Evolutionary conservation across 2,888 invertebrate genomes (phyloP), one percentile per base, ranked within the genome.

Genomic region (Watsonalla binaria): DNA sequence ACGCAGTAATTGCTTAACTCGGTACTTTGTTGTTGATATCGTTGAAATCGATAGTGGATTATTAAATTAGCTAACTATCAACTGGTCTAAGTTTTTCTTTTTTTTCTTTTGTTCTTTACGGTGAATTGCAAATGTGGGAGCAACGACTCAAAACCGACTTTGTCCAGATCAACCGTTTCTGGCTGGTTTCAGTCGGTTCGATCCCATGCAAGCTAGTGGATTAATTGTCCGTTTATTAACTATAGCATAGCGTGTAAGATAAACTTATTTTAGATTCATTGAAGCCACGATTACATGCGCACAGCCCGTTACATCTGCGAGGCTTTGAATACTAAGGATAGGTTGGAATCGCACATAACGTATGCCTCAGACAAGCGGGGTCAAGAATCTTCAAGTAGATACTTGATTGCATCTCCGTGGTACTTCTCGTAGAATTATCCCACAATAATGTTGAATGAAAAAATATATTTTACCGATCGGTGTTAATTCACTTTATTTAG

Each of bases 141-240:
- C 75, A 78, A 74, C 68, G 75, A 72, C 75, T 70, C 56, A 47
- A 65, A 76, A 77, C 79, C 66, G 75, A 72, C 69, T 79, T 61
- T 49, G 72, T 77, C 82, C 71, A 58, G 77, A 69, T 69, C 58
- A 74, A 69, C 79, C 72, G 75, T 70, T 57, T 57, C 53, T 52
- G 61, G 65, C 71, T 68, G 64, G 82, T 66, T 70, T 56, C 51
- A 62, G 68, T 73, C 74, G 68, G 82, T 66, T 61, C 37, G 46
- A 80, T 76, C 86, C 72, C 72, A 83, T 64, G 58, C 42, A 35
- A 63, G 53, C 78, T 67, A 66, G 69, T 58, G 60, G 57, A 63
- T 70, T 81, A 85, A 86, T 85, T 85, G 82, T 71, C 53, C 62
- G 57, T 69, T 72, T 68, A 77, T 78, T 76, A 79, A 78, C 68